Evolutionary conservation across 2,888 invertebrate genomes (phyloP).

Genomic region (Epirrhoe tristata): DNA sequence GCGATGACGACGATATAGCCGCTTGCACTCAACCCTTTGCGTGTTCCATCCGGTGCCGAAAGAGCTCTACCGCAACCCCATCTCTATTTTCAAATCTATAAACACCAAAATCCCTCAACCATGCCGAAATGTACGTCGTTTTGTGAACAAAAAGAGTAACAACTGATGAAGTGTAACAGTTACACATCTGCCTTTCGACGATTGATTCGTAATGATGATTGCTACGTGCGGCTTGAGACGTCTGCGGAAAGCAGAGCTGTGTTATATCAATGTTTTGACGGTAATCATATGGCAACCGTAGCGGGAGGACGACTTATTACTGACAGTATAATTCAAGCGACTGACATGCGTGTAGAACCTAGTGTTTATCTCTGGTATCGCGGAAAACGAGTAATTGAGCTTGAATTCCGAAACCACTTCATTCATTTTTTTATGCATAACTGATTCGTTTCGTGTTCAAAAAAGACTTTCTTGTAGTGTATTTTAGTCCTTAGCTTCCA

Average conservation of each 20-base stretch:
- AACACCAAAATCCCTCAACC: slow-evolving; percentile 39
- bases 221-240: slow-evolving; percentile 71
- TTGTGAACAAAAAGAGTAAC: slow-evolving; percentile 54
- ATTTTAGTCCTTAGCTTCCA: not conserved
- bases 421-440: slow-evolving; percentile 36
- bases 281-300: slow-evolving; percentile 71
- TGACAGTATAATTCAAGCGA: slow-evolving; percentile 64
- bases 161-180: slow-evolving; percentile 79
- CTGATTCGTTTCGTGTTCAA: slow-evolving; percentile 31
- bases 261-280: slow-evolving; percentile 69
- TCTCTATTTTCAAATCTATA: slow-evolving; percentile 40
- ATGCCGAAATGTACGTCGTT: slow-evolving; percentile 25
- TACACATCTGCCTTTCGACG: slow-evolving; percentile 62
- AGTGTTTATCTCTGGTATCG: slow-evolving; percentile 43
- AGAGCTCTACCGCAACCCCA: slow-evolving; percentile 39
- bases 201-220: slow-evolving; percentile 53
- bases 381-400: slow-evolving; percentile 42
- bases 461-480: slow-evolving; percentile 20
- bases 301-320: slow-evolving; percentile 68
- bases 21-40: slow-evolving; percentile 67
- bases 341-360: slow-evolving; percentile 56
- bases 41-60: slow-evolving; percentile 51
- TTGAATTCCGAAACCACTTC: slow-evolving; percentile 35
- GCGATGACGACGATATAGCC: slow-evolving; percentile 68
- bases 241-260: slow-evolving; percentile 65